phyloP scores from a whole-genome alignment of 35 echinoderm and acorn worm species.

The Apostichopus californicus region DNA sequence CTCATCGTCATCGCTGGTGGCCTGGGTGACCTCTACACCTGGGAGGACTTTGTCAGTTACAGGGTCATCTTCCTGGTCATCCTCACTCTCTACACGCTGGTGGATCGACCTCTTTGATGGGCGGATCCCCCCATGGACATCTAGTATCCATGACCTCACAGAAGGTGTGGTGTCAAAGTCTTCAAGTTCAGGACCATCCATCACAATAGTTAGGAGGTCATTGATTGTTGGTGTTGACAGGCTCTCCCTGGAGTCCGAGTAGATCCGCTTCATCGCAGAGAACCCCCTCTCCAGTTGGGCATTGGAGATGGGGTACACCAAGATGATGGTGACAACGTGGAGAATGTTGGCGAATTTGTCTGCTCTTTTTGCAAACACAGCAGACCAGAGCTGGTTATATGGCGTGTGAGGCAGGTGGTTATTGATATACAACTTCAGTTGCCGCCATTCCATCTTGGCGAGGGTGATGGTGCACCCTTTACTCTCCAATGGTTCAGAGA shows the following conservation, averaged over 20 bases:
- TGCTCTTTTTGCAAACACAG: not conserved
- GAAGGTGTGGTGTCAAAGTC: not conserved
- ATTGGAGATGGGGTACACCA: slow-evolving; percentile 56
- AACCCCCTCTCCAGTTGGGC: slow-evolving; percentile 39
- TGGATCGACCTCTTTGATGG: not conserved
- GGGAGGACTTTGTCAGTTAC: not conserved
- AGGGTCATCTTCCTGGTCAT: not conserved
- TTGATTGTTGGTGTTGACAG: not conserved
- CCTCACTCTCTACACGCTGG: no score
- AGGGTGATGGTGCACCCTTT: not conserved
- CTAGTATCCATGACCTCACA: slow-evolving; percentile 15
- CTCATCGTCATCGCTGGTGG: not conserved
- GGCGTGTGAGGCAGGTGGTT: not conserved
- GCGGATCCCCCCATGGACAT: slow-evolving; percentile 19
- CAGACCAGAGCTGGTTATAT: slow-evolving; percentile 24
- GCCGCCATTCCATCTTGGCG: slow-evolving; percentile 30
- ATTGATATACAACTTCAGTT: slow-evolving; percentile 6
- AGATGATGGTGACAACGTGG: slow-evolving; percentile 31
- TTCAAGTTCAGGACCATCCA: slow-evolving; percentile 13
- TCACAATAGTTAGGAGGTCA: slow-evolving; percentile 17
- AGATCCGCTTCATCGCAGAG: slow-evolving; percentile 29
- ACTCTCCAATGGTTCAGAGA: not conserved
- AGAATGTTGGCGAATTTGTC: slow-evolving; percentile 28
- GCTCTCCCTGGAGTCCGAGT: slow-evolving; percentile 16
- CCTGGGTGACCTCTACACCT: not conserved